Percentiles rank a stretch among this genome's conserved stretches.
Evolutionary conservation across 2,888 invertebrate genomes (phyloP).

Genomic region (Cosmorhoe ocellata): DNA sequence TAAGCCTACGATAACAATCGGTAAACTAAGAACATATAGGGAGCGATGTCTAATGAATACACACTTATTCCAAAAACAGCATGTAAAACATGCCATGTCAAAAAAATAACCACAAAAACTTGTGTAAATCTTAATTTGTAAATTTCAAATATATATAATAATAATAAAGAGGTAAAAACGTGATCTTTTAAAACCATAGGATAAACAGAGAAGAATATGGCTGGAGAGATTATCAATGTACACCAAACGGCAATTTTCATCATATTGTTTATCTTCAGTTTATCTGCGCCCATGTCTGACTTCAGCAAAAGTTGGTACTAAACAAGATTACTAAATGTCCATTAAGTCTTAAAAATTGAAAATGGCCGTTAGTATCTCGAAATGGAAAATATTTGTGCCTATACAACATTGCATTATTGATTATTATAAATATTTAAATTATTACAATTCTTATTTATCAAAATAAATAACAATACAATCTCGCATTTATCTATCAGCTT

Average conservation of each 20-base stretch:
- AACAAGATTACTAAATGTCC: too few species aligned
- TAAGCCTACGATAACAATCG: background rate
- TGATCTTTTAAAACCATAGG: too few species aligned
- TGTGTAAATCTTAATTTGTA: background rate
- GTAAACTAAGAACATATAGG: background rate
- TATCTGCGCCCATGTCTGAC: too few species aligned
- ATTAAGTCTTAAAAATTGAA: background rate
- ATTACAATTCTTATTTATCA: background rate
- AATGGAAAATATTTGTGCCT: background rate
- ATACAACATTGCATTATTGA: background rate
- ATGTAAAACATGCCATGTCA: slow-evolving; percentile 22
- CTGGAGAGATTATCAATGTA: background rate
- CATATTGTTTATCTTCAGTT: too few species aligned
- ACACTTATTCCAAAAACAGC: slow-evolving; percentile 23
- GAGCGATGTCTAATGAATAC: background rate
- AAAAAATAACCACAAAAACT: background rate
- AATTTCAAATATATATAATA: too few species aligned
- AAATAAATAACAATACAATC: slow-evolving; percentile 18
- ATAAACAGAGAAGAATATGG: too few species aligned
- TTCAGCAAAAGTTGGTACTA: background rate
- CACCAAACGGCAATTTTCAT: background rate
- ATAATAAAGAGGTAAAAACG: too few species aligned
- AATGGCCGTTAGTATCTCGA: background rate
- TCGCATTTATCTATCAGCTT: background rate
- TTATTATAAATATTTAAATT: background rate